A percentile compares a stretch with the other conserved stretches of the same genome.
Evolutionary conservation across 2,113 vertebrate genomes (phyloP).

Genomic region (Tetrax tetrax): DNA sequence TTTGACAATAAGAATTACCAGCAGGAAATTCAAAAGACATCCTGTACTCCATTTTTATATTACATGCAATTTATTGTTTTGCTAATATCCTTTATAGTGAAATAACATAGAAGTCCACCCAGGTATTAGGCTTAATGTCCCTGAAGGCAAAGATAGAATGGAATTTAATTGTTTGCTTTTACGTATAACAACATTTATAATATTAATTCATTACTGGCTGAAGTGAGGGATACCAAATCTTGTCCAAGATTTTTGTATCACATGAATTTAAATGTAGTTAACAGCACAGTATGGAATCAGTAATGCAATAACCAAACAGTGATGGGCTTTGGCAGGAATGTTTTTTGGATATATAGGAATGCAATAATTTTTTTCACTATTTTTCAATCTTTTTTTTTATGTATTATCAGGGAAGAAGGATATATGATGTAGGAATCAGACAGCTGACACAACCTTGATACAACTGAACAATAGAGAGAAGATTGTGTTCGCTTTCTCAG

Average conservation of each 20-base stretch:
- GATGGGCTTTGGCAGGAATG: not conserved
- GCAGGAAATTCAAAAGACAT: not conserved
- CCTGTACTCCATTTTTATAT: not conserved
- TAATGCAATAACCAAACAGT: not conserved
- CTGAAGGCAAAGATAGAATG: not conserved
- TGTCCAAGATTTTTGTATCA: not conserved
- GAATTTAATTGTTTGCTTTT: not conserved
- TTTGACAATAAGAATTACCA: conserved; percentile 7
- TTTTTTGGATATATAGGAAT: not conserved
- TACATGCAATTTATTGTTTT: not conserved
- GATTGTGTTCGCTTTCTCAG: not conserved
- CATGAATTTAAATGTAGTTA: not conserved
- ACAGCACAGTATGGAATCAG: not conserved
- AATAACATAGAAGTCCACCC: not conserved
- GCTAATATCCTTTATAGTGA: not conserved
- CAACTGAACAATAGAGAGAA: not conserved
- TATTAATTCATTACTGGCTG: not conserved
- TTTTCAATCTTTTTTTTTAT: not conserved
- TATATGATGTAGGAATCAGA: not conserved
- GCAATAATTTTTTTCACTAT: not conserved
- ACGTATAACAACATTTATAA: not conserved
- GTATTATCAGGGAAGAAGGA: not conserved
- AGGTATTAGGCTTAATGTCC: not conserved
- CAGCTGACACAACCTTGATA: not conserved
- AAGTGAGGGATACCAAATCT: not conserved